Evolutionary conservation across 1,140 invertebrate genomes (phyloP).

Genomic region (Panagrolaimus sp.): DNA sequence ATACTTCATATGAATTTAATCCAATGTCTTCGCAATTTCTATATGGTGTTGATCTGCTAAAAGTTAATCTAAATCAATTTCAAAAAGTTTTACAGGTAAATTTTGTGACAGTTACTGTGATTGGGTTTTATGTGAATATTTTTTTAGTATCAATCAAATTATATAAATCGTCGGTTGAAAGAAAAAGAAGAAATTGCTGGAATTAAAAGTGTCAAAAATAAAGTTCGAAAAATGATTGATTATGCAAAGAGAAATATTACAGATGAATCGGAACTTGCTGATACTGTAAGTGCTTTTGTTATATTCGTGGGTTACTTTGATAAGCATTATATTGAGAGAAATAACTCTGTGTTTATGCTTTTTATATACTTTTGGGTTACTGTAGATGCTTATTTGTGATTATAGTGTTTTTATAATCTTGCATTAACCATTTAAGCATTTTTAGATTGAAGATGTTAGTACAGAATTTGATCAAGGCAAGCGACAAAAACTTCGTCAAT

Average conservation of each 20-base stretch:
- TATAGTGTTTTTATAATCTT: not conserved
- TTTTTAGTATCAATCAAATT: not conserved
- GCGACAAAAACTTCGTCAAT: not conserved
- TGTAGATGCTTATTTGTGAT: not conserved
- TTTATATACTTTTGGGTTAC: too few relatives aligned
- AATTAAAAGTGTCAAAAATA: not conserved
- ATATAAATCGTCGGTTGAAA: not conserved
- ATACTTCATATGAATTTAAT: slow-evolving; percentile 4
- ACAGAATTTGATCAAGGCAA: not conserved
- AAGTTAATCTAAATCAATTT: slow-evolving; percentile 3
- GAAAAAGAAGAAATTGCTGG: not conserved
- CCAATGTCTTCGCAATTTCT: slow-evolving; percentile 6
- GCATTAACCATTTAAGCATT: not conserved
- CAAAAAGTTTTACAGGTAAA: not conserved
- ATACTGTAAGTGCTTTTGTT: not conserved
- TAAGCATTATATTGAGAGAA: too few relatives aligned
- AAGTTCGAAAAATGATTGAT: not conserved
- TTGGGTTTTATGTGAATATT: too few relatives aligned
- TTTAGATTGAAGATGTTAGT: slow-evolving; percentile 10
- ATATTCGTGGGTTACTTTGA: too few relatives aligned
- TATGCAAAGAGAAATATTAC: not conserved
- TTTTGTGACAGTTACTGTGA: too few relatives aligned
- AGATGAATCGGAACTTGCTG: not conserved
- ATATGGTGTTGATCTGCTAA: slow-evolving; percentile 1
- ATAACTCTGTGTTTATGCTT: too few relatives aligned